Percentiles rank a stretch among this genome's conserved stretches.
Conservation (phyloP, 2,888 invertebrate genomes). For the Clanis bilineata region DNA sequence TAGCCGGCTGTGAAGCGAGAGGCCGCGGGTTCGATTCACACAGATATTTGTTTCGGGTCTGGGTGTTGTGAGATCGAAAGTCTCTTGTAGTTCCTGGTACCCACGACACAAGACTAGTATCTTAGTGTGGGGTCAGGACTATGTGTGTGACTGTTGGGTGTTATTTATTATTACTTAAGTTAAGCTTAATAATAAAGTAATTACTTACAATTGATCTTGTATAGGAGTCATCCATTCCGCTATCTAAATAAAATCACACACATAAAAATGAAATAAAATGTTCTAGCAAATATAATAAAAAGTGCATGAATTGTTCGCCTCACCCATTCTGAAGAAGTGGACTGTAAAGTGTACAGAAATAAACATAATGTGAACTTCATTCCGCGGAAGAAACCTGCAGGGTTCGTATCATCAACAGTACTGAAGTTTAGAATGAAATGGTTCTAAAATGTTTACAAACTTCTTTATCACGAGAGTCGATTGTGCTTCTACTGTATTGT, state of each 20-base stretch:
- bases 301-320: conserved; percentile 36
- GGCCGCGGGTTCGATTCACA: too few species aligned
- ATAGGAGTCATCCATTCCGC: conserved; percentile 66
- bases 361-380: conserved; percentile 21
- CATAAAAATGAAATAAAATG: not conserved
- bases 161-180: too few species aligned
- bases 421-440: conserved; percentile 16
- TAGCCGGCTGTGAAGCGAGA: too few species aligned
- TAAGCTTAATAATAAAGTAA: conserved; percentile 17
- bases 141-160: too few species aligned
- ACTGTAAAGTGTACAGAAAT: conserved; percentile 24
- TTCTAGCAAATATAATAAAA: not conserved
- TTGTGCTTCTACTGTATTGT: not conserved
- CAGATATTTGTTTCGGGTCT: too few species aligned
- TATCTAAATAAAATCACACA: conserved; percentile 35
- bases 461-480: conserved; percentile 4
- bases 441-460: conserved; percentile 25
- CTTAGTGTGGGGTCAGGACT: too few species aligned
- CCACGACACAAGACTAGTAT: too few species aligned
- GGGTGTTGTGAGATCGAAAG: too few species aligned
- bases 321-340: conserved; percentile 31
- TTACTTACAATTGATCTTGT: conserved; percentile 61
- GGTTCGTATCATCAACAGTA: conserved; percentile 19
- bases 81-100: too few species aligned
- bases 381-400: not conserved